Percentiles rank a stretch among this genome's conserved stretches.
Evolutionary conservation across 2,888 invertebrate genomes (phyloP).

Genomic region (Cataglyphis albicans): DNA sequence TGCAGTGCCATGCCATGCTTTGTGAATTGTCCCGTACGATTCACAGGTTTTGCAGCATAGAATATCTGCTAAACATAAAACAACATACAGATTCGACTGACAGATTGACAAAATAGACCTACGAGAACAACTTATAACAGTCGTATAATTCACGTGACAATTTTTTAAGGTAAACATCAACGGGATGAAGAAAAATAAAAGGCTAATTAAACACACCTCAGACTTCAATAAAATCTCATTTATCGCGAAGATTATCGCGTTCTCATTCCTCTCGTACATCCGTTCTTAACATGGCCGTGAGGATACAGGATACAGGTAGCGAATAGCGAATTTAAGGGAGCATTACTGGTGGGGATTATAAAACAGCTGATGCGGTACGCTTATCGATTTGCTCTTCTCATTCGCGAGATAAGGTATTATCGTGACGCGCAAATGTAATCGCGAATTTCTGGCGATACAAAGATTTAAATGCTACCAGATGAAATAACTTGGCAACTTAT

Average conservation of each 20-base stretch:
- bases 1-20: constrained; percentile 96
- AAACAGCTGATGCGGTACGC: constrained; percentile 67
- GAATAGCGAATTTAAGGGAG: constrained; percentile 36
- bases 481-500: not conserved
- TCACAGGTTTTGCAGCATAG: not conserved
- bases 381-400: constrained; percentile 67
- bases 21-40: not conserved
- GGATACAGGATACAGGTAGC: constrained; percentile 43
- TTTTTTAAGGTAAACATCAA: not conserved
- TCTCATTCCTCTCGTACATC: constrained; percentile 23
- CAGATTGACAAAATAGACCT: not conserved
- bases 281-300: constrained; percentile 53
- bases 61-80: constrained; percentile 19
- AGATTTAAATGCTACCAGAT: not conserved
- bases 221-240: constrained; percentile 25
- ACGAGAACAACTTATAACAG: not conserved
- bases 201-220: constrained; percentile 9
- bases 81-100: not conserved
- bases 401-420: constrained; percentile 24
- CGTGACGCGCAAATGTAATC: not conserved
- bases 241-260: not conserved
- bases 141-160: not conserved
- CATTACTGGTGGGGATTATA: constrained; percentile 33
- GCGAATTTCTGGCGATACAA: not conserved
- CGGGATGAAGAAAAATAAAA: not conserved